Evolutionary conservation across 2,797 vertebrate genomes (phyloP), one percentile per base, ranked within the genome.

Genomic region (Tamandua tetradactyla): DNA sequence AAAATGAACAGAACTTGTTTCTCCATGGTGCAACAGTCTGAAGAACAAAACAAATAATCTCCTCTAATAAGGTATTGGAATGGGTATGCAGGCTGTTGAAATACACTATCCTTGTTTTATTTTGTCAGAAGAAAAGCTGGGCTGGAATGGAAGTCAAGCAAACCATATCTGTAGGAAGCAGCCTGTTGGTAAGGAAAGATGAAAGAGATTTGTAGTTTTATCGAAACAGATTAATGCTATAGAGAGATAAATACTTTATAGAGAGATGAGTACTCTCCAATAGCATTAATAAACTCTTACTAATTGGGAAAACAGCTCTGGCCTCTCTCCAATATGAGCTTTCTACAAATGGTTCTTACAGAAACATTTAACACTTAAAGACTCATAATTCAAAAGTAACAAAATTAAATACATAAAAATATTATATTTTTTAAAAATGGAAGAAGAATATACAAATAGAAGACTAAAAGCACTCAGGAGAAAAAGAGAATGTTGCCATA

Each of bases 281-380:
- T 32, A 74, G 52, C 71, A 59, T 25, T 84, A 91, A 91, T 68
- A 84, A 55, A 72, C 83, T 79, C 30, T 79, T 91, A 42, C 7
- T 85, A 71, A 32, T 37, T 87, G 32, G 80, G 25, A 88, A 93
- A 61, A 68, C 59, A 86, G 75, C 52, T 76, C 49, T 82, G n/a
- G 10, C 5, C 44, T 25, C 18, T 62, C 59, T 7, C 6, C 27
- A 79, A 68, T 37, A 89, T 80, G 66, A 94, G 62, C 15, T 27
- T 47, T 64, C 47, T 47, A 87, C 22, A 89, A 85, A 89, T 68
- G 71, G 32, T 81, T 93, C 69, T 27, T 44, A 42, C 23, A 68
- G 52, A 76, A 86, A 81, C 90, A 37, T 81, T 23, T 69, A 95
- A 66, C n/a, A 22, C 91, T 64, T 75, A 87, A 82, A 95, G 35